Conservation (phyloP, 2,113 vertebrate species). For the Podilymbus podiceps region DNA sequence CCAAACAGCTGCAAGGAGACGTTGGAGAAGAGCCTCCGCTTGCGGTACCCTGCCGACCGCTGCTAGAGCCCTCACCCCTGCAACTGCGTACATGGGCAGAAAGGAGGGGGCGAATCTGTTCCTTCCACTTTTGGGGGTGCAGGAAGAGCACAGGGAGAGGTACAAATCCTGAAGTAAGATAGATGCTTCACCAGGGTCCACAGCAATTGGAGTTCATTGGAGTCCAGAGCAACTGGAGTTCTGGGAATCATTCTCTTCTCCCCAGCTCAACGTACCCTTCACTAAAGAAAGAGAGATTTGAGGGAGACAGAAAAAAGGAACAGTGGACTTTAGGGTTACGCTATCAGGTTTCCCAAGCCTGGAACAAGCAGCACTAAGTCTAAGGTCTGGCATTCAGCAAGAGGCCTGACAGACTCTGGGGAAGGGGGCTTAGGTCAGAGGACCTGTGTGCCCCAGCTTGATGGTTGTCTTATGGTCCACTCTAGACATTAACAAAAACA, state of each 20-base stretch:
- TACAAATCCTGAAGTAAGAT: not conserved
- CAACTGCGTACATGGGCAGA: not conserved
- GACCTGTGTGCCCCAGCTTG: not conserved
- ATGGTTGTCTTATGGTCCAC: not conserved
- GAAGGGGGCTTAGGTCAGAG: not conserved
- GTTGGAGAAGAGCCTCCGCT: not conserved
- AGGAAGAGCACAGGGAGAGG: not conserved
- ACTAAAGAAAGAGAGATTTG: not conserved
- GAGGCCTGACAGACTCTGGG: not conserved
- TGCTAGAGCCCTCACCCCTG: not conserved
- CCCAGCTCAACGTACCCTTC: not conserved
- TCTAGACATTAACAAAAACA: not conserved
- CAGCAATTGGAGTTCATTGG: not conserved
- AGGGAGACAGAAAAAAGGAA: not conserved
- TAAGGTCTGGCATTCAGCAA: not conserved
- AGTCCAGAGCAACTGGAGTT: not conserved
- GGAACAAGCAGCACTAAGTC: not conserved
- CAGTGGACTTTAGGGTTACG: not conserved
- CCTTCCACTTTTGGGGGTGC: not conserved
- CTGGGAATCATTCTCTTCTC: not conserved
- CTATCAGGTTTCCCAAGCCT: not conserved
- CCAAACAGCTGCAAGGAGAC: not conserved
- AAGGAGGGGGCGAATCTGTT: not conserved
- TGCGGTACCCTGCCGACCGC: rapidly evolving
- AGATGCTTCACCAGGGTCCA: not conserved